Percentiles rank a stretch among this genome's conserved stretches.
Conservation (phyloP, 92 coral and sea anemone species). For the Micromussa lordhowensis region DNA sequence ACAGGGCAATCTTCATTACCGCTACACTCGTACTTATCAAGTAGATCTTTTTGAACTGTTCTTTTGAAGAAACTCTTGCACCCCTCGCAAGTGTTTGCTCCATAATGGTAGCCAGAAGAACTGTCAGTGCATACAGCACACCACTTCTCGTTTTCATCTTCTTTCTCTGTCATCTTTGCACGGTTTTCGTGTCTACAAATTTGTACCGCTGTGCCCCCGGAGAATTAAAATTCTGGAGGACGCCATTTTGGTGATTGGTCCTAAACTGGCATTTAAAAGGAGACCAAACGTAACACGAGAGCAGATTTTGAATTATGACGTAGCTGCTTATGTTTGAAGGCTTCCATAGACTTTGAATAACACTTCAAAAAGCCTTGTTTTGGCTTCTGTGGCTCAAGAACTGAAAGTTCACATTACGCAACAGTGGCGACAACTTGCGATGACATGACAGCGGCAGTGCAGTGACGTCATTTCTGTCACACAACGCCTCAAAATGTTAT, state of each 20-base stretch:
- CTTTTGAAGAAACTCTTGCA: slow-evolving; percentile 98
- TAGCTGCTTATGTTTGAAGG: not conserved
- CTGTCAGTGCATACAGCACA: slow-evolving; percentile 94
- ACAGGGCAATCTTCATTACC: slow-evolving; percentile 73
- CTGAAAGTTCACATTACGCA: not conserved
- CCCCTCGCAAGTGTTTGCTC: slow-evolving; percentile 96
- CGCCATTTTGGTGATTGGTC: not conserved
- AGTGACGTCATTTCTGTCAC: not conserved
- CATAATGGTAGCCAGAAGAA: slow-evolving; percentile 96
- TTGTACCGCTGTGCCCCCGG: not conserved
- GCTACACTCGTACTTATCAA: slow-evolving; percentile 79
- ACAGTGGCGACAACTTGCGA: no score
- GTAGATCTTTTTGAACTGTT: slow-evolving; percentile 86
- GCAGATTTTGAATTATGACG: not conserved
- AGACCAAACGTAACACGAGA: not conserved
- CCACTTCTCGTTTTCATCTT: slow-evolving; percentile 55
- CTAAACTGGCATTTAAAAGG: not conserved
- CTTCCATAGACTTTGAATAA: not conserved
- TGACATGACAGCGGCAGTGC: not conserved
- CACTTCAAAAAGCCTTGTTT: not conserved
- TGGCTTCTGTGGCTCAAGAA: not conserved
- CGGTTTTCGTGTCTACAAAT: not conserved
- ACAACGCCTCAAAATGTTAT: not conserved
- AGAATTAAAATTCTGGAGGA: not conserved
- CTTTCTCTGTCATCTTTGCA: slow-evolving; percentile 27